phyloP scores from a whole-genome alignment of 1,140 invertebrate genomes.

The Drosophila subobscura region DNA sequence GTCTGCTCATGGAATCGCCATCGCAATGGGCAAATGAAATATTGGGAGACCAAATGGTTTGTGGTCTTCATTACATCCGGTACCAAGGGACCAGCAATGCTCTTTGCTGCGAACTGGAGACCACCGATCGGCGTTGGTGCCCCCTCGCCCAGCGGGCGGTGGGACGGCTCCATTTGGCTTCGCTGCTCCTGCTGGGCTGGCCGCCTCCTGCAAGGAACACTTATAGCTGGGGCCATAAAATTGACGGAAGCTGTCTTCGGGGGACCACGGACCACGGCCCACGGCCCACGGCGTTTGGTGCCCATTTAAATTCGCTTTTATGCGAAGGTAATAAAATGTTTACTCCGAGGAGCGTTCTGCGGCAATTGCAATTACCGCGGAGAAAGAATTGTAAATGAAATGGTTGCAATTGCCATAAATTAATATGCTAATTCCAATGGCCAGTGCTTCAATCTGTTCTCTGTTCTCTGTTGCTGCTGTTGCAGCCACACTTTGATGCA shows the following conservation, averaged over 20 bases:
- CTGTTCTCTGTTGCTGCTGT: slow-evolving; percentile 13
- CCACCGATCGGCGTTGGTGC: too few relatives aligned
- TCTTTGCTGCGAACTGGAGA: too few relatives aligned
- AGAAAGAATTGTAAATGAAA: slow-evolving; percentile 51
- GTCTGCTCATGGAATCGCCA: not conserved
- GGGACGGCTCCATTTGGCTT: too few relatives aligned
- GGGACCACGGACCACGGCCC: not conserved
- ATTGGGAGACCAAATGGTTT: slow-evolving; percentile 18
- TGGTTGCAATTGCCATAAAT: slow-evolving; percentile 64
- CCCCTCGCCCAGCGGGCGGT: too few relatives aligned
- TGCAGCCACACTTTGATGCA: slow-evolving; percentile 17
- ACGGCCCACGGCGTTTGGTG: slow-evolving; percentile 10
- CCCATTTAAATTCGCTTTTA: slow-evolving; percentile 71
- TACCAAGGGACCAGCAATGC: too few relatives aligned
- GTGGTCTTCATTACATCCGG: slow-evolving; percentile 29
- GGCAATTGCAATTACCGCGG: slow-evolving; percentile 56
- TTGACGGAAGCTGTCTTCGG: slow-evolving; percentile 69
- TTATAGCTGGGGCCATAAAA: slow-evolving; percentile 48
- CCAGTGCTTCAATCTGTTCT: slow-evolving; percentile 19
- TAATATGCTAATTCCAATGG: slow-evolving; percentile 73
- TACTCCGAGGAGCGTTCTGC: slow-evolving; percentile 54
- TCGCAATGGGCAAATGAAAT: slow-evolving; percentile 9
- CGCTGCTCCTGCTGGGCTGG: slow-evolving; percentile 47
- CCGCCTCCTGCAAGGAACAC: slow-evolving; percentile 22
- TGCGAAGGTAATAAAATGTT: slow-evolving; percentile 61